Percentiles rank a stretch among this genome's conserved stretches.
These are phyloP conservation scores for Oreotrochilus melanogaster DNA, from an alignment of 2,113 vertebrate species.

Conservation along the genomic window DNA sequence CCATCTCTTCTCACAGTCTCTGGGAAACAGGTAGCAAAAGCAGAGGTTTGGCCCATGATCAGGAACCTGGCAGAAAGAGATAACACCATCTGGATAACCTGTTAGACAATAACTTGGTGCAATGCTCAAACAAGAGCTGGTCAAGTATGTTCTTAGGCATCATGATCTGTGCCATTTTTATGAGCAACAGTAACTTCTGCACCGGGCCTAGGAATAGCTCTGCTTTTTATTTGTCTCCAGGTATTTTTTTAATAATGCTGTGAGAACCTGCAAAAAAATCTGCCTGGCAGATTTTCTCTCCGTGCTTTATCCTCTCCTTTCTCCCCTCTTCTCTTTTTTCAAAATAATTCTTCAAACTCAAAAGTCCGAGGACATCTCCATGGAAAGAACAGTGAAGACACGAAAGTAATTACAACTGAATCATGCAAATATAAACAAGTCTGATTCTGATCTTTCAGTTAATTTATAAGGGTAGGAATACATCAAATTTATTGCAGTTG, in stretches of 20 bases:
- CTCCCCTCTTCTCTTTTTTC: background rate
- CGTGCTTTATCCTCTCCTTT: background rate
- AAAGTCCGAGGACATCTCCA: background rate
- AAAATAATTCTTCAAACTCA: background rate
- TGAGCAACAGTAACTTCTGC: slow-evolving; percentile 3
- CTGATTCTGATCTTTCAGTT: slow-evolving; percentile 22
- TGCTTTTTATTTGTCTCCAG: slow-evolving; percentile 15
- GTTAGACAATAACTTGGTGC: background rate
- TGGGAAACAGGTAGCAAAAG: background rate
- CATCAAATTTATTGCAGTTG: background rate
- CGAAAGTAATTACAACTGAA: background rate
- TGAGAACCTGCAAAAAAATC: background rate
- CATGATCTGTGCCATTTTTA: background rate
- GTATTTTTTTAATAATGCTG: background rate
- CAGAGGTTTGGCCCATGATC: background rate
- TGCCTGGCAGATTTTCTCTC: background rate
- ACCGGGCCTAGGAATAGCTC: background rate
- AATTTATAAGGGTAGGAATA: background rate
- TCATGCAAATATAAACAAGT: slow-evolving; percentile 17
- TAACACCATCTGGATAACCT: fast-evolving
- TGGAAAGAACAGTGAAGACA: background rate
- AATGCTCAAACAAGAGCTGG: background rate
- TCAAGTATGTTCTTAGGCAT: background rate
- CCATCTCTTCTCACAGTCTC: background rate
- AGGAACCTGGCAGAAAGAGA: background rate